Evolutionary conservation across 2,888 invertebrate genomes (phyloP).

Genomic region (Melanostoma mellinum): DNA sequence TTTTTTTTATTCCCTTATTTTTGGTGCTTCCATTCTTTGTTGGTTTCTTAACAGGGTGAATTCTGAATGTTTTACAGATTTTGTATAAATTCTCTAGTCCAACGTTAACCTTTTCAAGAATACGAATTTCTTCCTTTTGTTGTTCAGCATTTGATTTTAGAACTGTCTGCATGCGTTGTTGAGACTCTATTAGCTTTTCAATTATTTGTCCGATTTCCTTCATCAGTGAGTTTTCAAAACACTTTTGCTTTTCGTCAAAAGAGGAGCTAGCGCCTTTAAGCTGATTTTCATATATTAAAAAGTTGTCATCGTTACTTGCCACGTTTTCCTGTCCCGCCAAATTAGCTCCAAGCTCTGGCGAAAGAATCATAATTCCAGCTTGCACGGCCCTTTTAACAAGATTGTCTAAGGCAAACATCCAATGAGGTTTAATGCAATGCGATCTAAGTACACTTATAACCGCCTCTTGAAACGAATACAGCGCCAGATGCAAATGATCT

Average conservation of each 20-base stretch:
- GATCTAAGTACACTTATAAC: constrained; percentile 92
- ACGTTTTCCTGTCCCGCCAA: constrained; percentile 88
- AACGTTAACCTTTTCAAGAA: constrained; percentile 83
- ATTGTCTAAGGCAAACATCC: constrained; percentile 99
- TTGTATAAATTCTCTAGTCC: constrained; percentile 73
- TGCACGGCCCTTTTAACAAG: constrained; percentile 95
- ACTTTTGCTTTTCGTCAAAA: constrained; percentile 75
- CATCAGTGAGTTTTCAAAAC: constrained; percentile 42
- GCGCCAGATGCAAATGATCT: constrained; percentile 94
- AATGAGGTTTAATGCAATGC: constrained; percentile 98
- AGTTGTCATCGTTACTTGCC: constrained; percentile 81
- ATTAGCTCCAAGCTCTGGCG: constrained; percentile 95
- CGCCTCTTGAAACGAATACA: constrained; percentile 94
- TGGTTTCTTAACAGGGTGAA: no score
- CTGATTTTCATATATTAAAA: not conserved
- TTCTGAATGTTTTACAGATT: constrained; percentile 5
- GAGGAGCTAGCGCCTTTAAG: constrained; percentile 63
- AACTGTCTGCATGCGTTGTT: constrained; percentile 88
- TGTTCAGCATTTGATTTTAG: constrained; percentile 88
- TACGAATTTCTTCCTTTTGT: constrained; percentile 85
- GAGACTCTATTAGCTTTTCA: constrained; percentile 87
- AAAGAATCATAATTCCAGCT: constrained; percentile 94
- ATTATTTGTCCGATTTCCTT: constrained; percentile 36
- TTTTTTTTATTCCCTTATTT: no score
- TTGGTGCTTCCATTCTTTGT: no score